Evolutionary conservation across 2,797 vertebrate species (phyloP).

Genomic region (Acipenser oxyrinchus): DNA sequence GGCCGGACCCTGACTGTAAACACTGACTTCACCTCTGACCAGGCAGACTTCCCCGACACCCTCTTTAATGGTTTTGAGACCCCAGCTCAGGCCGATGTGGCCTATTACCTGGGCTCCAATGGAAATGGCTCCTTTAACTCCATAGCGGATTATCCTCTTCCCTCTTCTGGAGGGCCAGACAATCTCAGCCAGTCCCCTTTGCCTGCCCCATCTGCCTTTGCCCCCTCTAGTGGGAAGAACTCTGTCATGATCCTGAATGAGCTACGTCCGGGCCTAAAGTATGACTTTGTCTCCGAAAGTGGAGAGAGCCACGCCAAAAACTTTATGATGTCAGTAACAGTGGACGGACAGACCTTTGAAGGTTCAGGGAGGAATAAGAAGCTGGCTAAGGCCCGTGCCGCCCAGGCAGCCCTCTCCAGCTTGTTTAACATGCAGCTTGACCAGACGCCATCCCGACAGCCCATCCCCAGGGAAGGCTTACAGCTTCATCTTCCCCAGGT

Average conservation of each 20-base stretch:
- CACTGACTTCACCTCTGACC: constrained; percentile 94
- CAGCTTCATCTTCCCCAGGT: constrained; percentile 95
- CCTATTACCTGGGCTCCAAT: constrained; percentile 81
- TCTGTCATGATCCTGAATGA: constrained; percentile 97
- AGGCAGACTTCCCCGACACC: constrained; percentile 89
- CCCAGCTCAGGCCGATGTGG: constrained; percentile 62
- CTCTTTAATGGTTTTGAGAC: constrained; percentile 96
- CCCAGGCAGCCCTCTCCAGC: constrained; percentile 83
- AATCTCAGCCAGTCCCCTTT: constrained; percentile 73
- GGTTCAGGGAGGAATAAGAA: constrained; percentile 96
- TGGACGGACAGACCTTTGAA: constrained; percentile 86
- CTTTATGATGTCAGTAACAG: constrained; percentile 94
- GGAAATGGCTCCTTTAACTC: constrained; percentile 77
- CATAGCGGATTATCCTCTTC: constrained; percentile 70
- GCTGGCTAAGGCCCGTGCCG: constrained; percentile 90
- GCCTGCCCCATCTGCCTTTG: constrained; percentile 66
- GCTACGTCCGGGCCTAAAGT: constrained; percentile 89
- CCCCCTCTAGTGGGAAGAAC: constrained; percentile 82
- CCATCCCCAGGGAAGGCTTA: constrained; percentile 88
- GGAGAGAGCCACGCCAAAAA: constrained; percentile 97
- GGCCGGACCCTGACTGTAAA: constrained; percentile 83
- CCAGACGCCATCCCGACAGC: constrained; percentile 89
- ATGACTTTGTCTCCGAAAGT: constrained; percentile 92
- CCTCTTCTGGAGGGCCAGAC: constrained; percentile 54
- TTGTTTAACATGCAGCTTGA: constrained; percentile 96